phyloP scores from a whole-genome alignment of 2,888 invertebrate species.

The Subacronicta megacephala region DNA sequence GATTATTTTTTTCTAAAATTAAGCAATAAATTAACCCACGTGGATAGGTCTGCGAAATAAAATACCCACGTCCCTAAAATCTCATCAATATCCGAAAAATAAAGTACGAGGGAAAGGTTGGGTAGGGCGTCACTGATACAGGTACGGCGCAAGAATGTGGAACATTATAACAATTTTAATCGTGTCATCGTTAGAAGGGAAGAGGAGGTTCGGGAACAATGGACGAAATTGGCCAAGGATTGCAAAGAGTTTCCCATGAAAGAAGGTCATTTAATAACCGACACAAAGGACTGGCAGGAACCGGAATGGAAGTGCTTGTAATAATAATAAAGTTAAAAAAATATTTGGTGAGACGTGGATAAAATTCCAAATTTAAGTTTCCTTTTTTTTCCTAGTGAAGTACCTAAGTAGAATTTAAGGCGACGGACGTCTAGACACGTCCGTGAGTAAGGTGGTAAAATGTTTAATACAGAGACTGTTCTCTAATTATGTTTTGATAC shows the following conservation, averaged over 20 bases:
- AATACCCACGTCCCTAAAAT: conserved; percentile 16
- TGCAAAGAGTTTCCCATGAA: conserved; percentile 50
- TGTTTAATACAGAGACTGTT: too few relatives aligned
- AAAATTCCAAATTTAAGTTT: conserved; percentile 38
- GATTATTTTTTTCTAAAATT: background rate
- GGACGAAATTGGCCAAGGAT: conserved; percentile 50
- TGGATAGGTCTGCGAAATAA: conserved; percentile 3
- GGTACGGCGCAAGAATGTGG: conserved; percentile 44
- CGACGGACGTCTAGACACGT: too few relatives aligned
- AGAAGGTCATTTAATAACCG: conserved; percentile 55
- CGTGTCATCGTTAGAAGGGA: conserved; percentile 52
- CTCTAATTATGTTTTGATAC: too few relatives aligned
- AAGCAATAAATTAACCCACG: conserved; percentile 18
- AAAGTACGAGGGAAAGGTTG: conserved; percentile 28
- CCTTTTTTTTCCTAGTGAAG: conserved; percentile 27
- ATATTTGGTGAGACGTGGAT: conserved; percentile 45
- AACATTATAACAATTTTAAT: conserved; percentile 59
- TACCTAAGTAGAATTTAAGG: conserved; percentile 29
- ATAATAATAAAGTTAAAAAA: conserved; percentile 55
- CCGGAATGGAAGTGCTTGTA: conserved; percentile 43
- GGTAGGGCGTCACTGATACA: conserved; percentile 43
- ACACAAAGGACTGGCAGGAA: conserved; percentile 50
- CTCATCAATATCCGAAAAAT: conserved; percentile 41
- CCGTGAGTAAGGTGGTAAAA: too few relatives aligned
- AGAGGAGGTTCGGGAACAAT: conserved; percentile 48